Conservation (phyloP, 1,140 invertebrate genomes). For the Formica selysi region DNA sequence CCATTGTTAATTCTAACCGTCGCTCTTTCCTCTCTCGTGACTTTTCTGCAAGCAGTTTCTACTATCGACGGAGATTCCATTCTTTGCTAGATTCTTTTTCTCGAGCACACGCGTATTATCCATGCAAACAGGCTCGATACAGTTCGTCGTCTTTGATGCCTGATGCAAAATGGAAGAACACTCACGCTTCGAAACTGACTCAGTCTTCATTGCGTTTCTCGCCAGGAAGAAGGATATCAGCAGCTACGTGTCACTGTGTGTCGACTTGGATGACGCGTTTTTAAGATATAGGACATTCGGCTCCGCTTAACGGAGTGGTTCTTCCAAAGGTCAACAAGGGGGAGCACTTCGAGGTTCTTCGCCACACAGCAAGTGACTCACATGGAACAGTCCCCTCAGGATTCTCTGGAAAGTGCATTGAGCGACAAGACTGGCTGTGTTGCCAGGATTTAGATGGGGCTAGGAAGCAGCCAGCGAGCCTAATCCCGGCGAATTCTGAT, state of each 20-base stretch:
- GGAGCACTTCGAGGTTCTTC: conserved; percentile 65
- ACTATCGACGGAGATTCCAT: background rate
- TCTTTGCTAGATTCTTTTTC: conserved; percentile 17
- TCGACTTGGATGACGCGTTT: conserved; percentile 35
- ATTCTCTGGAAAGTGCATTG: conserved; percentile 82
- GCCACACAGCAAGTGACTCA: conserved; percentile 77
- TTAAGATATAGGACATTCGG: conserved; percentile 41
- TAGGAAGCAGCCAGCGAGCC: conserved; percentile 84
- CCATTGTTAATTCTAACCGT: background rate
- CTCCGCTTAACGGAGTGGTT: conserved; percentile 30
- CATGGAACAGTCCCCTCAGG: conserved; percentile 78
- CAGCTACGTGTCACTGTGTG: conserved; percentile 50
- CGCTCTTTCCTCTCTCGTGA: background rate
- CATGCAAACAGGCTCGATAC: conserved; percentile 13
- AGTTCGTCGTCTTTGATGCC: conserved; percentile 30
- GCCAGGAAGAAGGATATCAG: conserved; percentile 57
- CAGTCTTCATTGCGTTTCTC: conserved; percentile 63
- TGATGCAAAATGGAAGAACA: conserved; percentile 62
- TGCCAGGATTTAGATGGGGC: conserved; percentile 83
- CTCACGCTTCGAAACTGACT: conserved; percentile 56
- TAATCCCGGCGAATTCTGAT: conserved; percentile 81
- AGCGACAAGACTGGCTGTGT: conserved; percentile 81
- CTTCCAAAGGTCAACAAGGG: conserved; percentile 64
- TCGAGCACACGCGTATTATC: conserved; percentile 2
- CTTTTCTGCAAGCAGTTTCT: conserved; percentile 24